Base-by-base conservation (phyloP, 2,888 invertebrate species). In the Anoncus sp. region DNA sequence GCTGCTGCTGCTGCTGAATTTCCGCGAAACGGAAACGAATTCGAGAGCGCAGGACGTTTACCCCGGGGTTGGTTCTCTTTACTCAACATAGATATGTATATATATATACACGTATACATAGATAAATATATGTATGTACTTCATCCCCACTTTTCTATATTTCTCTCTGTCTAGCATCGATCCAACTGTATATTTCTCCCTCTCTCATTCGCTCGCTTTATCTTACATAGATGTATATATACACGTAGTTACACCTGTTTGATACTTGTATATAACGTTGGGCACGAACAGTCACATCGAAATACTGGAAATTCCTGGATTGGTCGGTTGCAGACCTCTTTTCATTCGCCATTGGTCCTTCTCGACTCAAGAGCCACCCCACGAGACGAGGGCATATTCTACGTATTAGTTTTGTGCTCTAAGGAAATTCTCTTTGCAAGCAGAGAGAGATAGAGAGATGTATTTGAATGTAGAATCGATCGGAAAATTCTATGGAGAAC, bases 301-400 rank as follows among this genome's bases (percentile, higher is more conserved):
- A 86, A 89, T 87, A 80, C 84, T 84, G 83, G 86, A 87, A 88
- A 89, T 83, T 85, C 86, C 31, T 80, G 81, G 84, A 90, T 90
- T 90, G 90, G 90, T 83, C 78, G 84, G 16, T 22, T 43, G 79
- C 63, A 72, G 62, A 71, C 55, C 65, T 72, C n/a, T 38, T 59
- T 72, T 71, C 80, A 65, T 75, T 79, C 53, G 51, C 73, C 81
- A 87, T 87, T 88, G 88, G 87, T 69, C 65, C 49, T 53, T 60
- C 59, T 35, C 53, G 40, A 73, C 40, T 74, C 62, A 62, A 70
- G 72, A 47, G 47, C 70, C 71, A 67, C 47, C 59, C 57, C 60
- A 16, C 14, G 40, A 63, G 35, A 69, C 51, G 38, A 47, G 62
- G 47, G 66, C 75, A 7, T 62, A 40, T 69, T 70, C 55, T 62